Evolutionary conservation across 1,140 invertebrate species (phyloP).

Genomic region (Ceratina japonica): DNA sequence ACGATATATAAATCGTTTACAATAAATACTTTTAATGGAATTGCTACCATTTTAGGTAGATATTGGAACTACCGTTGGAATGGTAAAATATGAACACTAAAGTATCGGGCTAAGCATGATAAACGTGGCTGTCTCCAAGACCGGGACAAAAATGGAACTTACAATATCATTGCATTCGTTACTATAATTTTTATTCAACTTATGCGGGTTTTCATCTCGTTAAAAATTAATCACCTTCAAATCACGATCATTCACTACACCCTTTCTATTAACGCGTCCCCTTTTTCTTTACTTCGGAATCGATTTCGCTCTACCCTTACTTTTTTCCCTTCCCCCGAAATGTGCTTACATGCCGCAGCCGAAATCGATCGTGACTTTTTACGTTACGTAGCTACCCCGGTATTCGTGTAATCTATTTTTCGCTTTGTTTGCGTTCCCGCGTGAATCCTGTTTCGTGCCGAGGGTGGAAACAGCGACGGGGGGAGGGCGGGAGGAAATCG

Average conservation of each 20-base stretch:
- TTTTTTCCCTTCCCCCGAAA: neutral
- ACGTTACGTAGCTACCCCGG: conserved; percentile 7
- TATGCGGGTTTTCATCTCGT: too few species aligned
- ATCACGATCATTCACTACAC: too few species aligned
- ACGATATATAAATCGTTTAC: neutral
- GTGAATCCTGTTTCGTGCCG: conserved; percentile 6
- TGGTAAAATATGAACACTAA: neutral
- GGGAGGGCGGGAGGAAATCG: neutral
- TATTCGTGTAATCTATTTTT: conserved; percentile 34
- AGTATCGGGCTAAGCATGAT: neutral
- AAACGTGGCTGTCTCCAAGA: too few species aligned
- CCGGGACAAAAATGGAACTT: too few species aligned
- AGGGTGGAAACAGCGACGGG: neutral
- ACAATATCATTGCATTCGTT: too few species aligned
- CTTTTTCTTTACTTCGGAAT: too few species aligned
- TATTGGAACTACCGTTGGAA: neutral
- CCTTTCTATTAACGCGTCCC: too few species aligned
- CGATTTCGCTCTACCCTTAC: neutral
- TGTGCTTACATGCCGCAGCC: neutral
- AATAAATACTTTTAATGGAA: neutral
- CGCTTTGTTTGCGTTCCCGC: conserved; percentile 14
- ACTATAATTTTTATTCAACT: too few species aligned
- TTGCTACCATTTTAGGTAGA: neutral
- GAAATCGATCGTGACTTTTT: conserved; percentile 33
- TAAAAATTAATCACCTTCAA: too few species aligned